Conservation (phyloP, 2,888 invertebrate species). For the Clanis bilineata region DNA sequence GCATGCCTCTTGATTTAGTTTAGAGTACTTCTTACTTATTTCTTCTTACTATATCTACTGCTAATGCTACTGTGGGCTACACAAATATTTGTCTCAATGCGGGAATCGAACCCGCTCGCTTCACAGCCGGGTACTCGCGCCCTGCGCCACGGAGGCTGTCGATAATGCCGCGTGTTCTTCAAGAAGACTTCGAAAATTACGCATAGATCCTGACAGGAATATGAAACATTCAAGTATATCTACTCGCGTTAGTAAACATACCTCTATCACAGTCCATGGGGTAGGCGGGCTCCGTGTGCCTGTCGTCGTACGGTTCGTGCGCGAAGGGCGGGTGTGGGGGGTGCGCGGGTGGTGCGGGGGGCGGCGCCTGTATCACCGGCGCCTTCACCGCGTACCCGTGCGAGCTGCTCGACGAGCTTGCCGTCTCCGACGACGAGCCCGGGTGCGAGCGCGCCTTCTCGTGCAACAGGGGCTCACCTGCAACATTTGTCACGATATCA, state of each 20-base stretch:
- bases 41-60: no score
- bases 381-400: conserved; percentile 51
- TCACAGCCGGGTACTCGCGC: no score
- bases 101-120: no score
- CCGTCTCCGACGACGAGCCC: conserved; percentile 75
- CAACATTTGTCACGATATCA: not conserved
- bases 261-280: conserved; percentile 71
- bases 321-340: conserved; percentile 53
- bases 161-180: no score
- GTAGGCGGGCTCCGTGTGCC: conserved; percentile 42
- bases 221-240: not conserved
- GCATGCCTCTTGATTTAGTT: no score
- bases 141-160: no score
- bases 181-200: no score
- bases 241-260: conserved; percentile 25
- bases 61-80: no score
- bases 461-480: conserved; percentile 44
- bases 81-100: no score
- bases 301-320: conserved; percentile 49
- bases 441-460: conserved; percentile 50
- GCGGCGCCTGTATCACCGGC: conserved; percentile 53
- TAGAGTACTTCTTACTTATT: no score
- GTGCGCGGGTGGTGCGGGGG: conserved; percentile 50
- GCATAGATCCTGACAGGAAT: no score
- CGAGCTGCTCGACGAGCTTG: conserved; percentile 81